Evolutionary conservation across 1,140 invertebrate species (phyloP), one percentile per base, ranked within the genome.

Genomic region (Panulirus ornatus): DNA sequence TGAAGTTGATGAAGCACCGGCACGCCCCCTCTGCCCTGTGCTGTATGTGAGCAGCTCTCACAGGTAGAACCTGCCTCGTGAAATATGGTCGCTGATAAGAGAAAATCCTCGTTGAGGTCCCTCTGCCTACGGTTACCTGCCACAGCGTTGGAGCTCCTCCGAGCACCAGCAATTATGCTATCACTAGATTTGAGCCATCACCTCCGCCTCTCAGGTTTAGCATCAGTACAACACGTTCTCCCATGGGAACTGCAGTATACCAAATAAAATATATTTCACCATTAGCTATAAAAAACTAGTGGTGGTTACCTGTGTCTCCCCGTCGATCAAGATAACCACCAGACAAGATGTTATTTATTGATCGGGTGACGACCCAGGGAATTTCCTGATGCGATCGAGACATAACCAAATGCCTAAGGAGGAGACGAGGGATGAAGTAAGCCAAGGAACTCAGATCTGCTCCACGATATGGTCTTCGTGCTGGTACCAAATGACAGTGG

Each of bases 1-100:
- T 19, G 84, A 76, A 58, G 42, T 86, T 86, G 84, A 86, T 86
- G 44, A 58, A 86, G 73, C 16, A 44, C 22, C n/a, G n/a, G 11
- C 75, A 63, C 75, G 84, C 51, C 71, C 54, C 40, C 66, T 73
- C 38, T 58, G 27, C n/a, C 58, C 58, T 66, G 58, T 66, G 58
- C 58, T 66, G n/a, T 66, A 66, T 66, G 58, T 66, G 58, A 66
- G 58, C 5, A 27, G 58, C n/a, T 30, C 58, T 8, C 22, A 8
- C 16, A 66, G 5, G n/a, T 27, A 66, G 22, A n/a, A n/a, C n/a
- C n/a, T n/a, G n/a, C 58, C 58, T 66, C 58, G 44, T 66, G n/a
- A 66, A 66, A 1, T 34, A 66, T 30, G 27, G n/a, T 27, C 2
- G 5, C n/a, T 66, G 58, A 66, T 66, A 8, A 66, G 8, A 66